phyloP scores from a whole-genome alignment of 1,140 invertebrate genomes.

The Phocides pigmalion region DNA sequence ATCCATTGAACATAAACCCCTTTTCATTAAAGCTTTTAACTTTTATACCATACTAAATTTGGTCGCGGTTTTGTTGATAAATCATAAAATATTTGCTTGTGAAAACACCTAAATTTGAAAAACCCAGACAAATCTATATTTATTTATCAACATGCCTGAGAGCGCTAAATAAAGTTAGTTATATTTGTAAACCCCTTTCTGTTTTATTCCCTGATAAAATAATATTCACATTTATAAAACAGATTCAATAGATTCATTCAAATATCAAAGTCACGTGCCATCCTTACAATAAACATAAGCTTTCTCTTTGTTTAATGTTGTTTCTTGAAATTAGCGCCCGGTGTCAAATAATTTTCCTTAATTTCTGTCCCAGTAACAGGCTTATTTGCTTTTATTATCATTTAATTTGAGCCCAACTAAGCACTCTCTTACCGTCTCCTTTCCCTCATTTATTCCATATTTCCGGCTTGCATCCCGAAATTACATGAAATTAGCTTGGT shows the following conservation, averaged over 20 bases:
- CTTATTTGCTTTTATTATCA: background rate
- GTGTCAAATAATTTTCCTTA: background rate
- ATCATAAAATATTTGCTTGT: too few species aligned
- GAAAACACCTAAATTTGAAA: too few species aligned
- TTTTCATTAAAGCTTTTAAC: constrained; percentile 12
- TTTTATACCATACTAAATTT: background rate
- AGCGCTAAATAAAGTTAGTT: too few species aligned
- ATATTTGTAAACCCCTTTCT: too few species aligned
- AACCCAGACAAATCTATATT: too few species aligned
- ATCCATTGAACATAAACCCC: constrained; percentile 8
- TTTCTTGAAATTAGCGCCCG: background rate
- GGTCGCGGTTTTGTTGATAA: background rate
- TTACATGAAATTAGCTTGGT: background rate
- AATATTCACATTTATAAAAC: background rate
- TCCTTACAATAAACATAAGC: background rate
- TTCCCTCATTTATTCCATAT: background rate
- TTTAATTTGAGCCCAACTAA: background rate
- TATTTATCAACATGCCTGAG: too few species aligned
- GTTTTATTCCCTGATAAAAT: too few species aligned
- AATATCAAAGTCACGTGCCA: background rate
- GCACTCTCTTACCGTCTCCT: background rate
- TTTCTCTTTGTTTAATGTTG: background rate
- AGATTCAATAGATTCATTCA: background rate
- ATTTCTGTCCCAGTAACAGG: background rate
- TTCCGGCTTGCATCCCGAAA: background rate